Percentiles rank a stretch among this genome's conserved stretches.
These are phyloP conservation scores for Falcunculus frontatus DNA, from an alignment of 2,113 vertebrate species.

Conservation along the genomic window DNA sequence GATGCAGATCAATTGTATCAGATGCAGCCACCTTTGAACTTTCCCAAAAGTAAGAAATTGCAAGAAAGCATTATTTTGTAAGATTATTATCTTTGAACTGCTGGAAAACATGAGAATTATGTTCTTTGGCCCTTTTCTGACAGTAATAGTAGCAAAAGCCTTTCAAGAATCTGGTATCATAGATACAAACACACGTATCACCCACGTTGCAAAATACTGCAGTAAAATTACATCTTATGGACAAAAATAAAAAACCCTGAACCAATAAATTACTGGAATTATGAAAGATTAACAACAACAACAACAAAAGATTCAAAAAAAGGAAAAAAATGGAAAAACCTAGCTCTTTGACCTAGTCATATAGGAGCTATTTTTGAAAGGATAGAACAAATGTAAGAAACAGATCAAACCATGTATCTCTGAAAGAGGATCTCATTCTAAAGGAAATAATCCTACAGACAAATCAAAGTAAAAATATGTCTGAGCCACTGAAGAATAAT, in stretches of 20 bases:
- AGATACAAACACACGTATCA: background rate
- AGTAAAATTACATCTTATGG: background rate
- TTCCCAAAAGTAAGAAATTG: background rate
- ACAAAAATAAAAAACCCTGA: background rate
- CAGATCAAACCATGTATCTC: background rate
- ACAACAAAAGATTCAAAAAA: background rate
- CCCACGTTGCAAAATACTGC: background rate
- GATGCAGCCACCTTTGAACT: background rate
- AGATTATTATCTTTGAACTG: background rate
- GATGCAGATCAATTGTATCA: background rate
- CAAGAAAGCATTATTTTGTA: background rate
- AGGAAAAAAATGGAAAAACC: background rate
- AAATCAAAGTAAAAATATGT: slow-evolving; percentile 50
- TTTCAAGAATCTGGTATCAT: background rate
- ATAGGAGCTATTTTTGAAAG: background rate
- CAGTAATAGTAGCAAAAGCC: background rate
- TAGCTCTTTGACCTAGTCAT: background rate
- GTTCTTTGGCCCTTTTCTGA: background rate
- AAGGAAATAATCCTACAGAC: slow-evolving; percentile 25
- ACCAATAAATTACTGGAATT: background rate
- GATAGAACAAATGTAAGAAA: slow-evolving; percentile 1
- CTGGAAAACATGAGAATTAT: background rate
- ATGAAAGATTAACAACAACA: background rate
- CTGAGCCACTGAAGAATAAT: slow-evolving; percentile 18
- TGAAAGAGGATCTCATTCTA: slow-evolving; percentile 31